Conservation (phyloP, 1,140 invertebrate genomes). For the Diprion similis region DNA sequence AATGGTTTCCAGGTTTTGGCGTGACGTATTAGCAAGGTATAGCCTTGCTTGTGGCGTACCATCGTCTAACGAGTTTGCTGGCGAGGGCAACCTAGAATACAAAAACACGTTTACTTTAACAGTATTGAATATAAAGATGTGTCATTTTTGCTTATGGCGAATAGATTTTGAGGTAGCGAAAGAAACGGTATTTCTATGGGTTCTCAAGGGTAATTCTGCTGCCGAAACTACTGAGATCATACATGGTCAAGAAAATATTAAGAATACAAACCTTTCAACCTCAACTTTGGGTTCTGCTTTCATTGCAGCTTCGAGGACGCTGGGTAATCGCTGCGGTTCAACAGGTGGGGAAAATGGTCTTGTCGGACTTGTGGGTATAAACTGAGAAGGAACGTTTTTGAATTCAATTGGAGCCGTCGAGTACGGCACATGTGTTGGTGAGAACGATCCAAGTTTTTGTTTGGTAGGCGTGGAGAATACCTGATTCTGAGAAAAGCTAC, state of each 20-base stretch:
- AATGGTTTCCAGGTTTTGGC: slow-evolving; percentile 96
- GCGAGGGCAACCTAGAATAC: slow-evolving; percentile 63
- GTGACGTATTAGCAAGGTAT: slow-evolving; percentile 80
- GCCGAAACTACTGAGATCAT: no score
- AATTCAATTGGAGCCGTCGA: slow-evolving; percentile 29
- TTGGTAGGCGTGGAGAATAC: neutral
- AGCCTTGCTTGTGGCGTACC: slow-evolving; percentile 64
- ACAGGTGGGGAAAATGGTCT: slow-evolving; percentile 51
- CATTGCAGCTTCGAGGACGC: slow-evolving; percentile 82
- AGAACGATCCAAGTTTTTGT: slow-evolving; percentile 31
- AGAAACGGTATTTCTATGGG: no score
- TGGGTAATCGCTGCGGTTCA: slow-evolving; percentile 63
- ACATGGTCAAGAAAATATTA: slow-evolving; percentile 44
- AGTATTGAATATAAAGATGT: no score
- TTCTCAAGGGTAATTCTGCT: no score
- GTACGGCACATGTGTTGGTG: slow-evolving; percentile 29
- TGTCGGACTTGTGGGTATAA: slow-evolving; percentile 46
- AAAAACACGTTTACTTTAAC: slow-evolving; percentile 6
- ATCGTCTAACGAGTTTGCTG: slow-evolving; percentile 65
- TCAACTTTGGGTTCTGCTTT: slow-evolving; percentile 87
- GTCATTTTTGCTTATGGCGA: no score
- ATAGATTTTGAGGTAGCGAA: no score
- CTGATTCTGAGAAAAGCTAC: neutral
- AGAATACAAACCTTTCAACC: slow-evolving; percentile 68
- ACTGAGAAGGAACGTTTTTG: slow-evolving; percentile 38